Percentiles rank a stretch among this genome's conserved stretches.
Evolutionary conservation across 2,888 invertebrate species (phyloP).

Genomic region (Trachelus tabidus): DNA sequence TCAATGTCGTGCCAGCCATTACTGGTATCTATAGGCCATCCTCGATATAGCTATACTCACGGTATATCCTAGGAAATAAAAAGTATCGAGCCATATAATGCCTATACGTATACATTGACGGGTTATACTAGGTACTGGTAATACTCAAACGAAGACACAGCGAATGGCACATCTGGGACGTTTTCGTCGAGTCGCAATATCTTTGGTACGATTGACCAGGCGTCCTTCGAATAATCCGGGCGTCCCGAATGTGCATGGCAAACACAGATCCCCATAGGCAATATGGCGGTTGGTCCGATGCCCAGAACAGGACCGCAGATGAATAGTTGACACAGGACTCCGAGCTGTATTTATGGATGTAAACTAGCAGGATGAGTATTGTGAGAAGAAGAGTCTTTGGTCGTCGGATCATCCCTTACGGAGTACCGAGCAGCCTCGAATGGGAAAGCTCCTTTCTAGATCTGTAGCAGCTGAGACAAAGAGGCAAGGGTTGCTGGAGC

Average conservation of each 20-base stretch:
- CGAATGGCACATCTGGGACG: background rate
- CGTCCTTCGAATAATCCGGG: background rate
- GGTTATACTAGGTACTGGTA: background rate
- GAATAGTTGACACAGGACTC: background rate
- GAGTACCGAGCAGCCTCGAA: background rate
- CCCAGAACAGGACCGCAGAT: background rate
- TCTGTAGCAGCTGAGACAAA: background rate
- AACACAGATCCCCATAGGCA: background rate
- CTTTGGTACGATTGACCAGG: background rate
- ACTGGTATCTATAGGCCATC: background rate
- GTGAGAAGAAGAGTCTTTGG: background rate
- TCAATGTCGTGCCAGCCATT: background rate
- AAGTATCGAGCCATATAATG: background rate
- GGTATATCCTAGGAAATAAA: background rate
- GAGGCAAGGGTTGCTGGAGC: background rate
- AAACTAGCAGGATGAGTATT: background rate
- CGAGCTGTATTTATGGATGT: background rate
- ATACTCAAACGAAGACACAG: background rate
- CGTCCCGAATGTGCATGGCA: background rate
- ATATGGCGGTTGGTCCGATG: background rate
- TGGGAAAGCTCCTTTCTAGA: background rate
- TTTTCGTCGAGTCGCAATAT: background rate
- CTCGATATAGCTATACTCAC: background rate
- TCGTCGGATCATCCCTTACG: background rate
- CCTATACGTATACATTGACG: background rate